Conservation (phyloP, 2,888 invertebrate genomes). For the Catotricha subobsoleta region DNA sequence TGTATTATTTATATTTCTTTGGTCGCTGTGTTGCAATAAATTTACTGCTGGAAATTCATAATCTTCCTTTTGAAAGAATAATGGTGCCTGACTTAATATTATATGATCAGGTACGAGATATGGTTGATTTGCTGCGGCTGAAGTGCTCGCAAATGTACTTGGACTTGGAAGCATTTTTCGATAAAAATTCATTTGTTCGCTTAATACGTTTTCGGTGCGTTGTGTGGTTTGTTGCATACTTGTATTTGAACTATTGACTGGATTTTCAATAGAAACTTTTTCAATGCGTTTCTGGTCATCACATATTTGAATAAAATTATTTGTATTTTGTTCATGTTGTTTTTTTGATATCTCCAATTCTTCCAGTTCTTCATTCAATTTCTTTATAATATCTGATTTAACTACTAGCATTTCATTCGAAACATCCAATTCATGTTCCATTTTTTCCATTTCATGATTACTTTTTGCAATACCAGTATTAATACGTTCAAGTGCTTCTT, state of each 20-base stretch:
- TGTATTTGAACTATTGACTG: not conserved
- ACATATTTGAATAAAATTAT: slow-evolving; percentile 2
- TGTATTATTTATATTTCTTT: slow-evolving; percentile 7
- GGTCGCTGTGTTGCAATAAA: slow-evolving; percentile 7
- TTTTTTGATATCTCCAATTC: slow-evolving; percentile 15
- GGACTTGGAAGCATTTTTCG: not conserved
- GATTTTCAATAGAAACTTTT: not conserved
- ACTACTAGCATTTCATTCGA: slow-evolving; percentile 36
- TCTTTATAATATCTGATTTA: slow-evolving; percentile 35
- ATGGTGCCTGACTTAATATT: slow-evolving; percentile 7
- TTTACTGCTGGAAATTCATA: not conserved
- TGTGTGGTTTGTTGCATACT: not conserved
- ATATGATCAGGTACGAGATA: slow-evolving; percentile 6
- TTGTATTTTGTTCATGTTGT: not conserved
- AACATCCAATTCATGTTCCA: slow-evolving; percentile 32
- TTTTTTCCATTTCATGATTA: slow-evolving; percentile 35
- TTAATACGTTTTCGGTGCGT: not conserved
- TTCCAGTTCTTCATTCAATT: slow-evolving; percentile 35
- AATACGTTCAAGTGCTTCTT: slow-evolving; percentile 33
- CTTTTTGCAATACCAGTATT: slow-evolving; percentile 35
- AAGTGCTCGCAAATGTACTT: not conserved
- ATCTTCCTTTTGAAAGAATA: slow-evolving; percentile 6
- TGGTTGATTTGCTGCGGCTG: not conserved
- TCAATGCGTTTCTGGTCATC: not conserved
- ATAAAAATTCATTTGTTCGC: not conserved